Base-by-base conservation (phyloP, 2,888 invertebrate genomes). In the Acrocyrtus sp. region DNA sequence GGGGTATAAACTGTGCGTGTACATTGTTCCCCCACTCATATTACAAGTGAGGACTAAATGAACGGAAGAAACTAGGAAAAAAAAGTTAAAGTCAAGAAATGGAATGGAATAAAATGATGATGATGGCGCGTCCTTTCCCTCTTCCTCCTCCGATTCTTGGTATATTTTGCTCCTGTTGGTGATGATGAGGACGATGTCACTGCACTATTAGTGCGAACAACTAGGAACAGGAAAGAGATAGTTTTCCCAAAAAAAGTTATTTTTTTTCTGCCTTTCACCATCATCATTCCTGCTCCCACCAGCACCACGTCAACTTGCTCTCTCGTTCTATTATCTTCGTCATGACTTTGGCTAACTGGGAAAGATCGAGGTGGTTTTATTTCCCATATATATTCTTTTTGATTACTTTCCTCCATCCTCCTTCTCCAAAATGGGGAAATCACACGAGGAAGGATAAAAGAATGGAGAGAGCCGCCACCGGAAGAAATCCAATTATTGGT, bases 401-500 rank as follows among this genome's bases (percentile, higher is more conserved):
- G 6, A 34, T 34, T 34, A 34, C 34, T 34, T 34, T 34, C 34
- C 34, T 34, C 5, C 34, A n/a, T n/a, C n/a, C n/a, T n/a, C n/a
- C n/a, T n/a, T n/a, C 34, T 8, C 34, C 34, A 34, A 34, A 34
- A 34, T 8, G 34, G 34, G 34, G 34, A 34, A 34, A 34, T 34
- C 6, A 34, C 34, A 34, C 12, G 34, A 45, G 27, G 8, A 47
- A 22, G 43, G 26, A 34, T 50, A 57, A 67, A 57, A 61, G 47
- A 62, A 74, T 60, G 57, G n/a, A n/a, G n/a, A 27, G 50, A 54
- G 50, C 29, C 45, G 34, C 53, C 60, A 73, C 67, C 69, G 63
- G 69, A 76, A 68, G 70, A 77, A 77, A 77, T 77, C 75, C 75
- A 77, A 77, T 77, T 77, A 73, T 75, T 77, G 67, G 75, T 65